A percentile compares a stretch with the other conserved stretches of the same genome.
phyloP scores from a whole-genome alignment of 1,140 invertebrate species.

The Amyelois transitella region DNA sequence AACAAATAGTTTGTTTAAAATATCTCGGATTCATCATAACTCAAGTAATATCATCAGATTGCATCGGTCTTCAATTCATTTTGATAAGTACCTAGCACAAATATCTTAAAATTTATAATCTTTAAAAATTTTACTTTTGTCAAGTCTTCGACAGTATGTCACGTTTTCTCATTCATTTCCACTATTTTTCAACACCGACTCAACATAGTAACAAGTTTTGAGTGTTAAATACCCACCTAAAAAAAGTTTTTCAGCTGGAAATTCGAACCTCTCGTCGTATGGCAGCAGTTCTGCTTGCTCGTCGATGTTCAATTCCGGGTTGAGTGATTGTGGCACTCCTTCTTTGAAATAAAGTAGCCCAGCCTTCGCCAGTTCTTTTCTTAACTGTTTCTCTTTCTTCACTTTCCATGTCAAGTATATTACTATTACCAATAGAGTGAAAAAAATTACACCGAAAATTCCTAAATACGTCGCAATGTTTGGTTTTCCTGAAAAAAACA shows the following conservation, averaged over 20 bases:
- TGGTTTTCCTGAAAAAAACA: slow-evolving; percentile 31
- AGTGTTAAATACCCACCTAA: slow-evolving; percentile 80
- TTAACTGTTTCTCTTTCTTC: slow-evolving; percentile 77
- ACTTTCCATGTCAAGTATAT: slow-evolving; percentile 75
- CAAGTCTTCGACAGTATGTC: too few relatives aligned
- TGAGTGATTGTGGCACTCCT: slow-evolving; percentile 86
- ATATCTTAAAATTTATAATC: too few relatives aligned
- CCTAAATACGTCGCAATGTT: slow-evolving; percentile 33
- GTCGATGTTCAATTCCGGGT: slow-evolving; percentile 90
- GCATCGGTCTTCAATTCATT: too few relatives aligned
- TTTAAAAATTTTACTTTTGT: too few relatives aligned
- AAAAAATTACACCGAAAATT: slow-evolving; percentile 60
- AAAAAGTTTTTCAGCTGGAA: slow-evolving; percentile 88
- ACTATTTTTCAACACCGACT: too few relatives aligned
- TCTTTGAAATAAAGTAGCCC: slow-evolving; percentile 86
- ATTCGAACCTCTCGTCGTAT: slow-evolving; percentile 93
- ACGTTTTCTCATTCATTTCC: too few relatives aligned
- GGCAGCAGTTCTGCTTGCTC: slow-evolving; percentile 94
- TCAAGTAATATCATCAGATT: too few relatives aligned
- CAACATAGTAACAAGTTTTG: too few relatives aligned
- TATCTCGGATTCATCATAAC: too few relatives aligned
- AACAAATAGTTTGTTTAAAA: too few relatives aligned
- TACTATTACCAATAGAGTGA: slow-evolving; percentile 72
- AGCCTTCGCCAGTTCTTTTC: slow-evolving; percentile 77
- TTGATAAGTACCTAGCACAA: too few relatives aligned